Conservation (phyloP, 2,888 invertebrate species). For the Mesorhabditis sp. region DNA sequence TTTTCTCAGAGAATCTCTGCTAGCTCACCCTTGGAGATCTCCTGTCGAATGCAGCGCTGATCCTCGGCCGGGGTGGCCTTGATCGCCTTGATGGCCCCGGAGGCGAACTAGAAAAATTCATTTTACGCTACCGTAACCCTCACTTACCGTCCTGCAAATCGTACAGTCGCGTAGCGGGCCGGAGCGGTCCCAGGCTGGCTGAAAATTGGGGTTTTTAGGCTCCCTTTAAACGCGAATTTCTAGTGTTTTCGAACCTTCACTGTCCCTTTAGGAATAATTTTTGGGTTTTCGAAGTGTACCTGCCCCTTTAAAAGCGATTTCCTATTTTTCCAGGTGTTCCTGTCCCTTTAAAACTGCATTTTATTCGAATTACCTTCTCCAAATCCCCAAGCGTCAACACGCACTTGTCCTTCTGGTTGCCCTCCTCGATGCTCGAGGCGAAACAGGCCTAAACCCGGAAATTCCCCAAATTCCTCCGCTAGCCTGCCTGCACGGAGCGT, state of each 20-base stretch:
- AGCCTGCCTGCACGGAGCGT: constrained; percentile 19
- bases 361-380: constrained; percentile 23
- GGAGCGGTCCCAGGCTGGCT: constrained; percentile 54
- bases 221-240: background rate
- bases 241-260: too few species aligned
- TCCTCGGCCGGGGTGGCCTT: constrained; percentile 55
- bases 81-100: constrained; percentile 56
- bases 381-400: constrained; percentile 47
- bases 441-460: constrained; percentile 38
- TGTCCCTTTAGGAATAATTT: too few species aligned
- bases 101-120: constrained; percentile 38
- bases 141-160: constrained; percentile 51
- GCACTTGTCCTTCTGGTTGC: constrained; percentile 53
- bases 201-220: background rate
- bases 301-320: too few species aligned
- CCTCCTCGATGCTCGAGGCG: constrained; percentile 52
- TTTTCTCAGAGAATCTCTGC: too few species aligned
- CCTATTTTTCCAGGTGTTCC: too few species aligned
- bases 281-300: too few species aligned
- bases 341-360: too few species aligned
- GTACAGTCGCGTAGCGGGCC: constrained; percentile 56
- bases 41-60: constrained; percentile 54
- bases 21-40: constrained; percentile 42
- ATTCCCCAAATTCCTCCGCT: background rate
- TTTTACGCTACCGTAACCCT: background rate